Conservation (phyloP, 2,888 invertebrate genomes). For the Portevinia maculata region DNA sequence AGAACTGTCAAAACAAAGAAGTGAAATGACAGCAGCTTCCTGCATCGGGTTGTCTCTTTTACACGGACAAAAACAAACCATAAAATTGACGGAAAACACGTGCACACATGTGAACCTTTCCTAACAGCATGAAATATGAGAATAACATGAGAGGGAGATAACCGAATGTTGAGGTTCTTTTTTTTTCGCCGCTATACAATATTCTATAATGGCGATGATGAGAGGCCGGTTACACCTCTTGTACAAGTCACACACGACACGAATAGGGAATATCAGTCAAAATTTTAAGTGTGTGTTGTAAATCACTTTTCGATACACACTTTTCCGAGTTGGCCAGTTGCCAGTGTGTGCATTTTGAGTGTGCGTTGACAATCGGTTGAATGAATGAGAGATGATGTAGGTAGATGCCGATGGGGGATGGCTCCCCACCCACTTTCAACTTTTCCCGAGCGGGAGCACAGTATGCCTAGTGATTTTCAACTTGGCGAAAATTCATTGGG, state of each 20-base stretch:
- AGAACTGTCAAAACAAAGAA: slow-evolving; percentile 72
- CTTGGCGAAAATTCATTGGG: slow-evolving; percentile 70
- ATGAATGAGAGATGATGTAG: slow-evolving; percentile 72
- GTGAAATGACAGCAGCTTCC: slow-evolving; percentile 41
- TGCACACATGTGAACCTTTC: slow-evolving; percentile 75
- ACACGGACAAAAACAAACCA: slow-evolving; percentile 78
- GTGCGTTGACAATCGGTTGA: slow-evolving; percentile 74
- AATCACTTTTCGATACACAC: slow-evolving; percentile 64
- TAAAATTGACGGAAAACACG: slow-evolving; percentile 79
- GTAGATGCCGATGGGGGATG: slow-evolving; percentile 63
- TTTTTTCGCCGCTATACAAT: slow-evolving; percentile 62
- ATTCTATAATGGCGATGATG: slow-evolving; percentile 73
- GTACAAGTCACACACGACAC: slow-evolving; percentile 71
- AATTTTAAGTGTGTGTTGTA: slow-evolving; percentile 74
- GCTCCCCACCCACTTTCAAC: slow-evolving; percentile 65
- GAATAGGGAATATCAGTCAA: slow-evolving; percentile 73
- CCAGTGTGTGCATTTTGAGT: slow-evolving; percentile 64
- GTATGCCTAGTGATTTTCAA: slow-evolving; percentile 47
- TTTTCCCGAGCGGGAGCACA: slow-evolving; percentile 49
- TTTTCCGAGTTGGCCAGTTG: neutral
- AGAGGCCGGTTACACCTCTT: slow-evolving; percentile 74
- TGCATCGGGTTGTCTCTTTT: slow-evolving; percentile 42
- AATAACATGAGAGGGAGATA: slow-evolving; percentile 77
- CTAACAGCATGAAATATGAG: slow-evolving; percentile 79
- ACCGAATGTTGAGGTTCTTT: slow-evolving; percentile 56